These are phyloP conservation scores for Psittacus erithacus DNA, from an alignment of 2,113 vertebrate species.

Conservation along the genomic window DNA sequence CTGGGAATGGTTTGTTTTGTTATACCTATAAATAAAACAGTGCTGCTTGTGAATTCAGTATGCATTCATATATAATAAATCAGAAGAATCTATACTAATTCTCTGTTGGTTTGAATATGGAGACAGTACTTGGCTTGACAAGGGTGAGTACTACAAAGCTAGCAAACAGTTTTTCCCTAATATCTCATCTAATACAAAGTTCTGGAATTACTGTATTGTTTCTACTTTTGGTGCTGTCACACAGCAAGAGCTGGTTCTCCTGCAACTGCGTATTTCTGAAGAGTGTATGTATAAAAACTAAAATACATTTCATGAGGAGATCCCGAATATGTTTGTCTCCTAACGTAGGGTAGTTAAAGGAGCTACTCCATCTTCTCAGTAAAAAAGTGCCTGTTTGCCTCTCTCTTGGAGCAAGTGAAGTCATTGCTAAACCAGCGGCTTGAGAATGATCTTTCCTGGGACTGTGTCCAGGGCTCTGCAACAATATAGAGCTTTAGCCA, in stretches of 20 bases:
- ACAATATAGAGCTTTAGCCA: background rate
- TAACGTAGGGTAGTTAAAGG: background rate
- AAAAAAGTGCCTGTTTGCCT: background rate
- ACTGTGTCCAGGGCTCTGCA: background rate
- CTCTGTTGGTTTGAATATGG: background rate
- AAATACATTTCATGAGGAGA: background rate
- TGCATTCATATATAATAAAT: background rate
- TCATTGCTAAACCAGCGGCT: conserved; percentile 35
- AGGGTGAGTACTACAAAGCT: background rate
- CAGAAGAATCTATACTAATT: background rate
- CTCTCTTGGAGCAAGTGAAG: conserved; percentile 15
- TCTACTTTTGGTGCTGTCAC: background rate
- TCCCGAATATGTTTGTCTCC: background rate
- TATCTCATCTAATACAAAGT: background rate
- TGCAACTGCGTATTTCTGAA: background rate
- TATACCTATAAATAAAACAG: background rate
- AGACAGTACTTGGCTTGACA: background rate
- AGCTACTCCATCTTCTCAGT: background rate
- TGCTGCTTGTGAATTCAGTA: background rate
- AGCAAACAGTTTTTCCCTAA: background rate
- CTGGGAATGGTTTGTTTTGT: background rate
- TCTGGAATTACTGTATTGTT: background rate
- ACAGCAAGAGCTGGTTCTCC: background rate
- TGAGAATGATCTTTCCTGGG: conserved; percentile 26
- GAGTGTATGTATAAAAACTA: background rate